These are phyloP conservation scores for Coecobrya sp. DNA, from an alignment of 2,888 invertebrate species.

Conservation along the genomic window DNA sequence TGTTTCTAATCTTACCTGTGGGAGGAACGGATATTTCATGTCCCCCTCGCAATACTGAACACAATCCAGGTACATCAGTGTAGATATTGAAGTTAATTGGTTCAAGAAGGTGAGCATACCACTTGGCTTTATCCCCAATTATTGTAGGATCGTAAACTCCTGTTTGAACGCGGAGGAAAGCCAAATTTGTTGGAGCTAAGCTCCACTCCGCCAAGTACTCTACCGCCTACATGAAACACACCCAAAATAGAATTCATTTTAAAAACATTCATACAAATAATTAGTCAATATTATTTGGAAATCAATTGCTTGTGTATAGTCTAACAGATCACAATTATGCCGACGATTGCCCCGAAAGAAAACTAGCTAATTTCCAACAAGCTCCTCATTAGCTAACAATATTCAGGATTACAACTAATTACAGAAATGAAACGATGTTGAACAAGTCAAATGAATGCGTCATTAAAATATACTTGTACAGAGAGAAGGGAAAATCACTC, in stretches of 20 bases:
- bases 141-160: conserved; percentile 97
- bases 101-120: conserved; percentile 96
- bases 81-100: conserved; percentile 94
- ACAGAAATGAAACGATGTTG: too few relatives aligned
- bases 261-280: neutral
- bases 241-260: neutral
- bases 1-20: conserved; percentile 91
- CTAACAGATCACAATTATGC: too few relatives aligned
- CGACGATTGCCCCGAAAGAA: too few relatives aligned
- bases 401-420: too few relatives aligned
- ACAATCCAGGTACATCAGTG: conserved; percentile 86
- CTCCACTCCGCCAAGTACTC: conserved; percentile 99
- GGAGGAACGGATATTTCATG: conserved; percentile 89
- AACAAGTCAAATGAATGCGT: too few relatives aligned
- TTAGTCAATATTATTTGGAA: neutral
- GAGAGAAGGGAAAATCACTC: neutral
- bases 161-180: conserved; percentile 98
- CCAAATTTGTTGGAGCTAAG: conserved; percentile 98
- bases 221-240: conserved; percentile 91
- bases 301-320: too few relatives aligned
- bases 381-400: too few relatives aligned
- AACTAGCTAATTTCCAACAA: too few relatives aligned
- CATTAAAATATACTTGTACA: too few relatives aligned
- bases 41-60: conserved; percentile 84
- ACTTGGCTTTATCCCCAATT: conserved; percentile 99